These are phyloP conservation scores for Tipula confusa DNA, from an alignment of 2,888 invertebrate species.

Conservation along the genomic window DNA sequence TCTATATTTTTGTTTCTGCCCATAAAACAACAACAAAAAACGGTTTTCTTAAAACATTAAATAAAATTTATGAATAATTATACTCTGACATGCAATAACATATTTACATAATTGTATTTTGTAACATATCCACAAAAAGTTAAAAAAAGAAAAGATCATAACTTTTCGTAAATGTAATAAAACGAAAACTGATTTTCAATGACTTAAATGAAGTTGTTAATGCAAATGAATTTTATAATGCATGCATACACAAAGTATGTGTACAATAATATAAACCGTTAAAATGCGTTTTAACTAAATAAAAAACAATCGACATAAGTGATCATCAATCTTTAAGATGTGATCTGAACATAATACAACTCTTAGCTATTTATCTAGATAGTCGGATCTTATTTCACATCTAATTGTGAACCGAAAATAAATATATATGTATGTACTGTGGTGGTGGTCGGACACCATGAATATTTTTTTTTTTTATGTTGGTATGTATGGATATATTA, in stretches of 20 bases:
- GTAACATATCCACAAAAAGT: neutral
- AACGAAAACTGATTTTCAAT: neutral
- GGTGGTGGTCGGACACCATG: neutral
- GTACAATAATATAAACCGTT: conserved; percentile 25
- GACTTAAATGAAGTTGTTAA: neutral
- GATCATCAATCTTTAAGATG: neutral
- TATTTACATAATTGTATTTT: neutral
- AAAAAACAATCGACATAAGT: neutral
- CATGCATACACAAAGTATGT: neutral
- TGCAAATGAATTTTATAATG: neutral
- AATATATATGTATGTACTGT: too few relatives aligned
- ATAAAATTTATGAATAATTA: neutral
- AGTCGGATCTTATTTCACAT: neutral
- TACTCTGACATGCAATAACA: neutral
- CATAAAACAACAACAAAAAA: too few relatives aligned
- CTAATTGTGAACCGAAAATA: neutral
- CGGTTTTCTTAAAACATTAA: neutral
- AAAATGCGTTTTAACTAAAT: too few relatives aligned
- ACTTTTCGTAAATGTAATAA: neutral
- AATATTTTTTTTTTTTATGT: neutral
- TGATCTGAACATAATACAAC: neutral
- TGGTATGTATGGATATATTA: neutral
- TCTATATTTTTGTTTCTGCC: neutral
- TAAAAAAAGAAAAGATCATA: neutral
- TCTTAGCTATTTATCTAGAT: neutral